A percentile compares a stretch with the other conserved stretches of the same genome.
These are phyloP conservation scores for Plumapathes pennacea DNA, from an alignment of 92 coral and sea anemone genomes.

Conservation along the genomic window DNA sequence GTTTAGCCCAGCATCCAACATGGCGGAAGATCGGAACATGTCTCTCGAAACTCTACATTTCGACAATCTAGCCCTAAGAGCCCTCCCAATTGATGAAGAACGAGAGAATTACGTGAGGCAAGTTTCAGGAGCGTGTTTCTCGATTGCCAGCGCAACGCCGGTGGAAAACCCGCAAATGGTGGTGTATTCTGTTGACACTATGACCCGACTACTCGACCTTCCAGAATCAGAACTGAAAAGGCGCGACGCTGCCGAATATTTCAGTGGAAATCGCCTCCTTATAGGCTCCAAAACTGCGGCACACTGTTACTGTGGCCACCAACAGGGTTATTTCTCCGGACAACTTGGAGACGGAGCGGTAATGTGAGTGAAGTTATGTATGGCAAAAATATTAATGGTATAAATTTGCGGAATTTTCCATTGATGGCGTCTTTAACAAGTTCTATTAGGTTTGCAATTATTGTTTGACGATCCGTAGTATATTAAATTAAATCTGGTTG, in stretches of 20 bases:
- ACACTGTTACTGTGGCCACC: conserved; percentile 98
- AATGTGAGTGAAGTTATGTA: conserved; percentile 76
- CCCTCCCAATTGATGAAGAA: conserved; percentile 82
- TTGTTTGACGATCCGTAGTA: no score
- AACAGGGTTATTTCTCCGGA: conserved; percentile 93
- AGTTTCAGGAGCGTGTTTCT: conserved; percentile 79
- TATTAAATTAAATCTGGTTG: no score
- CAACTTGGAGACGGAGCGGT: conserved; percentile 99
- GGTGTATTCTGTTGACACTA: conserved; percentile 58
- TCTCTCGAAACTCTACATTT: conserved; percentile 79
- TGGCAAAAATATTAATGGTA: no score
- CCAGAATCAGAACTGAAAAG: conserved; percentile 58
- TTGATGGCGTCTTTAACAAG: no score
- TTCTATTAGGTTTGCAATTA: no score
- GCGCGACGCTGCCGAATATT: conserved; percentile 76
- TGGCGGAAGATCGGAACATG: no score
- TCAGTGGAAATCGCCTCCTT: conserved; percentile 80
- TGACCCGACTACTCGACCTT: conserved; percentile 75
- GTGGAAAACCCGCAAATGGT: conserved; percentile 74
- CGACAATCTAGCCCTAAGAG: conserved; percentile 74
- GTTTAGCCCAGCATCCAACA: no score
- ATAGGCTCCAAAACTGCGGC: conserved; percentile 94
- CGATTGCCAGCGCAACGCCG: conserved; percentile 77
- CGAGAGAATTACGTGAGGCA: conserved; percentile 69
- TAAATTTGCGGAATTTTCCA: no score